Percentiles rank a stretch among this genome's conserved stretches.
These are phyloP conservation scores for Delichon dasypus DNA, from an alignment of 2,797 vertebrate genomes.

Conservation along the genomic window DNA sequence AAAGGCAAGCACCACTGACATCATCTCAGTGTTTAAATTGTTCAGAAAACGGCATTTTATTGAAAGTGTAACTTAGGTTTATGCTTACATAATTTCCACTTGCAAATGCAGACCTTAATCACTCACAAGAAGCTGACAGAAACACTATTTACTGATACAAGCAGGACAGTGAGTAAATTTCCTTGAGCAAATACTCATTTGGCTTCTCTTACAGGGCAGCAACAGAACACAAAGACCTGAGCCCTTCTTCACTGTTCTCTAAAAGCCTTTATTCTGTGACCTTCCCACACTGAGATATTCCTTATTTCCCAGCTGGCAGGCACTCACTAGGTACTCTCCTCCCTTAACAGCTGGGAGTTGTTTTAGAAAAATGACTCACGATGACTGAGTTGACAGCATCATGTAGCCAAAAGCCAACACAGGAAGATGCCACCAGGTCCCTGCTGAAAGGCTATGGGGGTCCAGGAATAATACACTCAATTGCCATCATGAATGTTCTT, in stretches of 20 bases:
- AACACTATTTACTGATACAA: not conserved
- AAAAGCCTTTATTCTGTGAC: not conserved
- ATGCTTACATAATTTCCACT: not conserved
- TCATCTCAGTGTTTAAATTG: not conserved
- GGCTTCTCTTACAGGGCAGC: not conserved
- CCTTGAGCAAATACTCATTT: not conserved
- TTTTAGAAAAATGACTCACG: slow-evolving; percentile 49
- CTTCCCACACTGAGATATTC: not conserved
- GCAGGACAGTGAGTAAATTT: not conserved
- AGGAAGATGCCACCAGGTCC: not conserved
- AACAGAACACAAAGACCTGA: not conserved
- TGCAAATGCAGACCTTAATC: not conserved
- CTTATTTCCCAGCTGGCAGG: not conserved
- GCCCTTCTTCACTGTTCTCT: not conserved
- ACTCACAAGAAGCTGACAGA: not conserved
- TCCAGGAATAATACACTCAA: not conserved
- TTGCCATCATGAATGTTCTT: not conserved
- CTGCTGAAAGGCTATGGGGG: not conserved
- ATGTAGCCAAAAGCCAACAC: not conserved
- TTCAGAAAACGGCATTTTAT: not conserved
- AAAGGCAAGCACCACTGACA: not conserved
- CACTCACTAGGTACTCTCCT: slow-evolving; percentile 11
- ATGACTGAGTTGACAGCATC: not conserved
- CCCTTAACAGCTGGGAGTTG: not conserved
- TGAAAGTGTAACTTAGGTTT: not conserved